Evolutionary conservation across 2,888 invertebrate species (phyloP).

Genomic region (Acronicta alni): DNA sequence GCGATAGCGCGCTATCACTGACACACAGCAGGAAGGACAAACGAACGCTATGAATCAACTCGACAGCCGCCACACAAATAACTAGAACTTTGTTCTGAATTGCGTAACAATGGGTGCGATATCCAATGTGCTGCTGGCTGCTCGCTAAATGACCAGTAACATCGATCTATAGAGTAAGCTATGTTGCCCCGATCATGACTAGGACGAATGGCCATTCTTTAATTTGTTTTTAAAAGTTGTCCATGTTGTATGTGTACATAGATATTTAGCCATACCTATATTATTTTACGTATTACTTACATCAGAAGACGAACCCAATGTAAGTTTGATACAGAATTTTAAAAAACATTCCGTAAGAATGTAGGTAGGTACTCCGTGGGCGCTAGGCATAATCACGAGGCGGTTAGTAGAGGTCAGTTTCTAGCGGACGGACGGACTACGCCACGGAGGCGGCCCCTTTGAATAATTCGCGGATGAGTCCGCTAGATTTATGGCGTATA

Average conservation of each 20-base stretch:
- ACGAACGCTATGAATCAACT: constrained; percentile 81
- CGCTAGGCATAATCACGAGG: constrained; percentile 13
- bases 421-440: constrained; percentile 16
- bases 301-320: too few species aligned
- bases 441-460: constrained; percentile 76
- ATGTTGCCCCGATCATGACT: not conserved
- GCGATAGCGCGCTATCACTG: constrained; percentile 74
- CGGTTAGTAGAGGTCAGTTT: constrained; percentile 42
- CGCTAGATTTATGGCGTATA: constrained; percentile 85
- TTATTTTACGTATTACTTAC: too few species aligned
- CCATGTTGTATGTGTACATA: too few species aligned
- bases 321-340: not conserved
- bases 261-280: too few species aligned
- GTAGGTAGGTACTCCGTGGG: constrained; percentile 2
- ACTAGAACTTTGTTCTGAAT: constrained; percentile 64
- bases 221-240: too few species aligned
- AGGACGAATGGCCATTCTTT: too few species aligned
- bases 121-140: constrained; percentile 25
- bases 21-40: constrained; percentile 77
- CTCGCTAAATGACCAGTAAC: constrained; percentile 17
- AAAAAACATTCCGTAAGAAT: not conserved
- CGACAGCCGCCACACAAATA: constrained; percentile 60
- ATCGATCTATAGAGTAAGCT: constrained; percentile 2
- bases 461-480: constrained; percentile 82
- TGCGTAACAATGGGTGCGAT: constrained; percentile 63